Conservation (phyloP, 2,797 vertebrate species). For the Pristis pectinata region DNA sequence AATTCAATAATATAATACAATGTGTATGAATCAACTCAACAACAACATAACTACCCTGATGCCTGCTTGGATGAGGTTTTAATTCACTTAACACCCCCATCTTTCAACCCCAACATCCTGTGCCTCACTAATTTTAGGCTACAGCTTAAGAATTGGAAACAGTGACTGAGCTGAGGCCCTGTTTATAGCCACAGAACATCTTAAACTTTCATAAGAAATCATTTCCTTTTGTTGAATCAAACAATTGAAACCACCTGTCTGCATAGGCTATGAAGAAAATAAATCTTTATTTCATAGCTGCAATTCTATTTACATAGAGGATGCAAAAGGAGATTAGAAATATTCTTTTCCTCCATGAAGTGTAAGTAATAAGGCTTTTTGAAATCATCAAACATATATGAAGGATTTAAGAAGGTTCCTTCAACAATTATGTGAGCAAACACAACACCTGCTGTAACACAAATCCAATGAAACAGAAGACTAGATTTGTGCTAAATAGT, state of each 20-base stretch:
- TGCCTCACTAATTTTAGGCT: conserved; percentile 45
- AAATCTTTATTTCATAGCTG: neutral
- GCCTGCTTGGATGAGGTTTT: conserved; percentile 41
- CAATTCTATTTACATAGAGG: neutral
- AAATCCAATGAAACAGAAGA: neutral
- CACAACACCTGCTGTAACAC: neutral
- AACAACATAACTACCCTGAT: conserved; percentile 35
- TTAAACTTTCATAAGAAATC: conserved; percentile 56
- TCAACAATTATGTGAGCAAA: neutral
- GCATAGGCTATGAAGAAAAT: neutral
- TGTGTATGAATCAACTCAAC: conserved; percentile 35
- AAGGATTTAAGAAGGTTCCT: neutral
- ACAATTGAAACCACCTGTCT: conserved; percentile 46
- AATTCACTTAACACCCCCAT: conserved; percentile 49
- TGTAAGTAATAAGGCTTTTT: neutral
- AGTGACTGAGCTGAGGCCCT: conserved; percentile 44
- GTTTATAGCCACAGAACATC: conserved; percentile 56
- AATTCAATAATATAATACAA: conserved; percentile 39
- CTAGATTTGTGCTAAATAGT: neutral
- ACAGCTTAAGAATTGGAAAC: conserved; percentile 50
- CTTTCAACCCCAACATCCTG: conserved; percentile 42
- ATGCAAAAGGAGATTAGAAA: neutral
- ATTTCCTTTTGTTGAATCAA: conserved; percentile 59
- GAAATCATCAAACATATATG: neutral
- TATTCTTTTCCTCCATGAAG: neutral